Base-by-base conservation (phyloP, 2,888 invertebrate species). In the Synanthedon myopaeformis region DNA sequence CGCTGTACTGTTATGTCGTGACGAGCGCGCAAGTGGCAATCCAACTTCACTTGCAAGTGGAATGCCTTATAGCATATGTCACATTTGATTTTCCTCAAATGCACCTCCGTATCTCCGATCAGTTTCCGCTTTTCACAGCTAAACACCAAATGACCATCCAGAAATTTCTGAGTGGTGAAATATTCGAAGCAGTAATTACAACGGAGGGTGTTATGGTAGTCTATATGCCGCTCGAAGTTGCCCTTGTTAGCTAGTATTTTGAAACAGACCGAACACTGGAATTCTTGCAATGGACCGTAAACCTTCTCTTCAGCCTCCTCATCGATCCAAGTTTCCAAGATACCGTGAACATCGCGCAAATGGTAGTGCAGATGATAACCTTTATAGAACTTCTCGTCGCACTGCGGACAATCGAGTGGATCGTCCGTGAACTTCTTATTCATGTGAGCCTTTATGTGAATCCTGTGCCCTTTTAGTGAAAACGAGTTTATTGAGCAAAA, bases 161-260 rank as follows among this genome's bases (percentile, higher is more conserved):
- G 65, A 69, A 88, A 88, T 49, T 79, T 67, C 45, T 76, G 70
- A 4, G 78, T 70, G 61, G 76, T 82, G 63, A 89, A 89, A 67
- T 80, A 84, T 53, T 84, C 83, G 56, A 77, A 84, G 64, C 88
- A 89, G 63, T 89, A 89, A 66, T 88, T 88, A 65, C 88, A 89
- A 14, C 88, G 65, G 52, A 88, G 64, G 0, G 82, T 72, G 61
- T 89, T 88, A 66, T 89, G 88, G 60, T 85, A 88, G 60, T 88
- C 87, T 48, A 89, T 69, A 59, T 89, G 88, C 28, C 87, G 70
- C 59, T 88, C 85, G 59, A 73, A 88, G 63, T 86, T 87, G n/a
- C 82, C 84, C 58, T 84, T 82, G 59, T 76, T 82, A 28, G 88
- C 85, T 23, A 89, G 70, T 4, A 85, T 68, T 61, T 88, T 89